Evolutionary conservation across 92 coral and sea anemone species (phyloP).

Genomic region (Porites evermanni): DNA sequence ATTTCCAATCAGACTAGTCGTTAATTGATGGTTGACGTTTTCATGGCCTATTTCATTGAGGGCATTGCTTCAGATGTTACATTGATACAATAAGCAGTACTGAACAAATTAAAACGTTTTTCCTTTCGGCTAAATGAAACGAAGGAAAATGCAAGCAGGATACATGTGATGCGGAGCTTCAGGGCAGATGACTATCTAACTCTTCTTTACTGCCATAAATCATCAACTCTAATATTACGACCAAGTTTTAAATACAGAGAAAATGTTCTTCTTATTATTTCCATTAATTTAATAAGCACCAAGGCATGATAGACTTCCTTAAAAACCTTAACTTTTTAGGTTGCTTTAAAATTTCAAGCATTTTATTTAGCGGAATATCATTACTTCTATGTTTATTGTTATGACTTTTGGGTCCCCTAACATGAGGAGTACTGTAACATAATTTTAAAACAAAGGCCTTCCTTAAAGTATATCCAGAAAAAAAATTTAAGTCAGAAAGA

Average conservation of each 20-base stretch:
- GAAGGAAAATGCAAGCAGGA: neutral
- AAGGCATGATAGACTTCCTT: neutral
- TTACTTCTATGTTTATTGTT: neutral
- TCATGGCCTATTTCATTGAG: neutral
- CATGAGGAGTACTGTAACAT: neutral
- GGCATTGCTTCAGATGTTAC: neutral
- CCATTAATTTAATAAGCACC: conserved; percentile 1
- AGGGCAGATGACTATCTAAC: neutral
- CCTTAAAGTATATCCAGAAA: neutral
- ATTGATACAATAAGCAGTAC: neutral
- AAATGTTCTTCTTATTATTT: conserved; percentile 4
- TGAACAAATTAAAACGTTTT: neutral
- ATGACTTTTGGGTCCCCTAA: neutral
- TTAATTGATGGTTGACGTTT: neutral
- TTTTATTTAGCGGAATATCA: neutral
- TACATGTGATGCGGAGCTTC: neutral
- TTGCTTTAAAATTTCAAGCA: neutral
- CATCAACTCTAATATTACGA: neutral
- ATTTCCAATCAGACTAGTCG: neutral
- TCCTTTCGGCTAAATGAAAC: neutral
- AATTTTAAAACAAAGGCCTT: neutral
- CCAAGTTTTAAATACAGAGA: neutral
- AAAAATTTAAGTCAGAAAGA: neutral
- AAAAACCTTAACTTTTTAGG: neutral
- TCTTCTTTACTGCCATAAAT: neutral